Evolutionary conservation across 2,113 vertebrate genomes (phyloP), one percentile per base, ranked within the genome.

Genomic region (Smithornis capensis): DNA sequence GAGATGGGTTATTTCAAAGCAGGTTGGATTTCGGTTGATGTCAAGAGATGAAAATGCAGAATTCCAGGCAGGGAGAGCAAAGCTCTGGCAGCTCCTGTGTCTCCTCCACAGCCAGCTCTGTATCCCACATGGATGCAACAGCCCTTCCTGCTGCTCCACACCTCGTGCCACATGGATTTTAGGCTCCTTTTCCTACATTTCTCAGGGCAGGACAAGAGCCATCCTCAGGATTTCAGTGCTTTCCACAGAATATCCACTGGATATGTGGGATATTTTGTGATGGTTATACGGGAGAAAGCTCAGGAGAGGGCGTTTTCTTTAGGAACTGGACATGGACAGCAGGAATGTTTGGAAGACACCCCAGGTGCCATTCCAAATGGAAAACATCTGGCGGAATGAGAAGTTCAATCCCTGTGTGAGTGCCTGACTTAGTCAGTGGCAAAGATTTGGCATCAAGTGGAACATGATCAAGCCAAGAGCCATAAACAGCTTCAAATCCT

Each of bases 401-500:
- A 31, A 31, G 10, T 55, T 49, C 45, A 45, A 45, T 37, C 19
- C 25, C 33, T n/a, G 53, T 62, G 53, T 27, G 29, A 88, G 19
- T 42, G 79, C 64, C 42, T 31, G 59, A 90, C 25, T 74, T 40
- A 82, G 62, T 63, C 29, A 52, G 70, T 73, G 78, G 85, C 67
- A 89, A 85, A 80, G 68, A 45, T 83, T 57, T 90, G 76, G 73
- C 79, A 63, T 49, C 74, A 64, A 56, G 45, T 4, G n/a, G 33
- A 57, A 17, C 11, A 5, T 13, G 70, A 88, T 50, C 82, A 79
- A 53, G 75, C 85, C 90, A 91, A 83, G 19, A 83, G 88, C 37
- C 82, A 93, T 86, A 76, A 90, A 93, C 56, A 86, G 86, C 22
- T 83, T 84, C 60, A 37, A 65, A 3, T 78, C 67, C 63, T 89